Conservation (phyloP, 2,113 vertebrate genomes). For the Cyrtonyx montezumae region DNA sequence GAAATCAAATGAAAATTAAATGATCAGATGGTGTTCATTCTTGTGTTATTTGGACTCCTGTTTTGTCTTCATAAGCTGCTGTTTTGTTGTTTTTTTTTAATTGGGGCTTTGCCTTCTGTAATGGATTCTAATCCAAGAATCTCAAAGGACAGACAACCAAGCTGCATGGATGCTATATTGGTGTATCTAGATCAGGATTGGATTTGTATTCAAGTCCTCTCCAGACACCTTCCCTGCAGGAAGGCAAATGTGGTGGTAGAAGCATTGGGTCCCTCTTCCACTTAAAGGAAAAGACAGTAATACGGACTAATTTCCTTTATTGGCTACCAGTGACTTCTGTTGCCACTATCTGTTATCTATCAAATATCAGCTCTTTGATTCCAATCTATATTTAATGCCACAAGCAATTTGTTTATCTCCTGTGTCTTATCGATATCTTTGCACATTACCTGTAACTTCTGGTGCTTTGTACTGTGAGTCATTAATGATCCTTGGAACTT, state of each 20-base stretch:
- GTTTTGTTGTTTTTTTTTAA: not conserved
- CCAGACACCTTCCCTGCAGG: not conserved
- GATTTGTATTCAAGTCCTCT: not conserved
- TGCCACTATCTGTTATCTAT: not conserved
- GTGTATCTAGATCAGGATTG: not conserved
- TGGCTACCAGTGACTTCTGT: not conserved
- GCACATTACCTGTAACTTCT: not conserved
- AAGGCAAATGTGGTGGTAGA: not conserved
- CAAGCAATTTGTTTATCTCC: not conserved
- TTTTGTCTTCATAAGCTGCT: not conserved
- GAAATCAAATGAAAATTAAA: conserved; percentile 23
- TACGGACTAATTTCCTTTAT: not conserved
- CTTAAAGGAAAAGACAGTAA: not conserved
- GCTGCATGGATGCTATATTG: not conserved
- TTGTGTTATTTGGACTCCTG: not conserved
- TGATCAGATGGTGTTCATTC: not conserved
- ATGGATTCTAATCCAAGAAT: not conserved
- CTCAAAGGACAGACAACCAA: not conserved
- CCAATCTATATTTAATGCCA: not conserved
- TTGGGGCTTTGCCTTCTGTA: not conserved
- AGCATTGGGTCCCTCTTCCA: not conserved
- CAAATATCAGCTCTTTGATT: not conserved
- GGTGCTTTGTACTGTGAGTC: not conserved
- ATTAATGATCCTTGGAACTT: not conserved
- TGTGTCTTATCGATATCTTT: not conserved